A percentile compares a stretch with the other conserved stretches of the same genome.
Evolutionary conservation across 2,113 vertebrate genomes (phyloP).

Genomic region (Willisornis vidua): DNA sequence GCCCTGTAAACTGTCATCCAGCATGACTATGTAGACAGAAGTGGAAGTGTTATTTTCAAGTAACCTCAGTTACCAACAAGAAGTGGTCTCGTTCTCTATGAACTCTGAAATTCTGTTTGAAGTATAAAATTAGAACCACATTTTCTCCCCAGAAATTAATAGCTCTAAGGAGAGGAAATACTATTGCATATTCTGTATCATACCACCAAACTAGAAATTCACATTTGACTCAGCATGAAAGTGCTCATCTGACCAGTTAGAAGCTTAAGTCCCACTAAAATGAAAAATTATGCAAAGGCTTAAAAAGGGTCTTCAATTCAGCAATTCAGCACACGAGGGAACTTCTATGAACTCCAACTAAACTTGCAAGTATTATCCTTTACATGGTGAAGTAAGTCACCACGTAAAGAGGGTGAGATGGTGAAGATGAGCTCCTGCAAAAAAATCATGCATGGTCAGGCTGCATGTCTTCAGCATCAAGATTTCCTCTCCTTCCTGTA

Average conservation of each 20-base stretch:
- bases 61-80: neutral
- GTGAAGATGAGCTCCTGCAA: neutral
- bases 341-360: neutral
- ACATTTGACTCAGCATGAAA: neutral
- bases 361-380: neutral
- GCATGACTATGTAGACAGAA: neutral
- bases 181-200: neutral
- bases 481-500: neutral
- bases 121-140: neutral
- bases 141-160: fast-evolving
- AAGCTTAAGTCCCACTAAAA: neutral
- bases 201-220: neutral
- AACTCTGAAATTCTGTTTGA: neutral
- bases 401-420: neutral
- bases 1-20: neutral
- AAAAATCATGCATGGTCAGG: neutral
- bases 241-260: neutral
- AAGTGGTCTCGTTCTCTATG: neutral
- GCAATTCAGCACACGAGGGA: neutral
- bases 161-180: neutral
- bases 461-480: neutral
- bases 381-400: neutral
- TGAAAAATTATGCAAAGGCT: neutral
- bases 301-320: neutral
- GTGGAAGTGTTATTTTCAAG: neutral